Conservation (phyloP, 2,113 vertebrate genomes). For the Puffinus mauretanicus region DNA sequence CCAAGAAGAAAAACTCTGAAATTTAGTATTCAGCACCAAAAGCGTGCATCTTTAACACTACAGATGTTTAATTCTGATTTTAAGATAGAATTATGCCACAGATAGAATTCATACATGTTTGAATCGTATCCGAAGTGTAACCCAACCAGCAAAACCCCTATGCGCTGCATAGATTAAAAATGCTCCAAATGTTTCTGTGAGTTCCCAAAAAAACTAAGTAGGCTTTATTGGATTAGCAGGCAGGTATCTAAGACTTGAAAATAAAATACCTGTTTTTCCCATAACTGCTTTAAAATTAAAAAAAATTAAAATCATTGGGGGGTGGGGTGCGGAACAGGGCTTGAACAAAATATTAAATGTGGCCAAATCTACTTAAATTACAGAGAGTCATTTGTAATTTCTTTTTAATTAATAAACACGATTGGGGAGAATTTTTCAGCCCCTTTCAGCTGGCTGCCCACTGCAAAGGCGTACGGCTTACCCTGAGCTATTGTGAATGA, state of each 20-base stretch:
- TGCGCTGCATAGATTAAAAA: neutral
- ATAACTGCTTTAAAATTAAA: neutral
- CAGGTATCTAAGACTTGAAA: neutral
- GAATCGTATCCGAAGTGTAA: neutral
- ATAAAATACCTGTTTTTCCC: neutral
- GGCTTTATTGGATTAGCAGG: neutral
- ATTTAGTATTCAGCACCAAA: neutral
- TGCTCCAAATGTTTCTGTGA: neutral
- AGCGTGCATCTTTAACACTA: rapidly evolving
- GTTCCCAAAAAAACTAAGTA: neutral
- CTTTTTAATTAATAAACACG: neutral
- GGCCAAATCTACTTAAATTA: neutral
- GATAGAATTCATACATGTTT: neutral
- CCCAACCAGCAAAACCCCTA: neutral
- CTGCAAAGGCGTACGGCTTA: neutral
- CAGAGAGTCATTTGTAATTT: neutral
- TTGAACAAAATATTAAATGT: neutral
- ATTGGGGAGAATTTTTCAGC: neutral
- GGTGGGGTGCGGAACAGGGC: neutral
- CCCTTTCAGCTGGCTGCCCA: neutral
- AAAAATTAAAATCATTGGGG: neutral
- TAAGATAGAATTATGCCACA: neutral
- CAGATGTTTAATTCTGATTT: neutral
- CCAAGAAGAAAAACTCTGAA: neutral
- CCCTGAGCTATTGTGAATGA: neutral